Evolutionary conservation across 1,140 invertebrate genomes (phyloP), one percentile per base, ranked within the genome.

Genomic region (Triops longicaudatus): DNA sequence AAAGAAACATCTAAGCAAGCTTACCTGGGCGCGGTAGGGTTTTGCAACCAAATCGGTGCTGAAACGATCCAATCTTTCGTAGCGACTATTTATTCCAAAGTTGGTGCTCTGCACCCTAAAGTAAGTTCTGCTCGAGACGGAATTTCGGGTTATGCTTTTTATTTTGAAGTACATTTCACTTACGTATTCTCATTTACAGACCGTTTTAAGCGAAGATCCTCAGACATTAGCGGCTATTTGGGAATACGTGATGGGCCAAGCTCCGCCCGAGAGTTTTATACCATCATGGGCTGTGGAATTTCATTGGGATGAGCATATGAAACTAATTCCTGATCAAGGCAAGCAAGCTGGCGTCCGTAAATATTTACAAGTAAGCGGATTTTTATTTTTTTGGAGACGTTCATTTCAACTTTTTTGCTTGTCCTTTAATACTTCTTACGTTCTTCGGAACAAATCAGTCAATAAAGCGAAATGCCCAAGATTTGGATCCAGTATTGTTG

Each of bases 261-360:
- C 50, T 63, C 50, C 50, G 3, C 22, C 22, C 14, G 50, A 17
- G 14, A 63, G 50, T 22, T 63, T 63, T 22, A 63, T 63, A 1
- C 50, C 50, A n/a, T 63, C 50, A n/a, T 63, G 50, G 50, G 50
- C 50, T 1, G 50, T 63, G 17, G 50, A 63, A 2, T 63, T 17
- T 63, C 50, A 63, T 14, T 63, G 50, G 50, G 50, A 63, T 63
- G 50, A 63, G 22, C 50, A 63, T 17, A 63, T 63, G 50, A 63
- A 63, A 7, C 50, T 63, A 17, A 63, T 63, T 63, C 50, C 50
- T 10, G 50, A 63, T 22, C 50, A 63, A 6, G 50, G 50, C 50
- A 63, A 63, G 14, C 50, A 63, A 17, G 50, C 50, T 63, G 50
- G 17, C 22, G 50, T 63, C 0, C 50, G 50, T 14, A 63, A 63